These are phyloP conservation scores for Syrrhaptes paradoxus DNA, from an alignment of 2,113 vertebrate species.

Conservation along the genomic window DNA sequence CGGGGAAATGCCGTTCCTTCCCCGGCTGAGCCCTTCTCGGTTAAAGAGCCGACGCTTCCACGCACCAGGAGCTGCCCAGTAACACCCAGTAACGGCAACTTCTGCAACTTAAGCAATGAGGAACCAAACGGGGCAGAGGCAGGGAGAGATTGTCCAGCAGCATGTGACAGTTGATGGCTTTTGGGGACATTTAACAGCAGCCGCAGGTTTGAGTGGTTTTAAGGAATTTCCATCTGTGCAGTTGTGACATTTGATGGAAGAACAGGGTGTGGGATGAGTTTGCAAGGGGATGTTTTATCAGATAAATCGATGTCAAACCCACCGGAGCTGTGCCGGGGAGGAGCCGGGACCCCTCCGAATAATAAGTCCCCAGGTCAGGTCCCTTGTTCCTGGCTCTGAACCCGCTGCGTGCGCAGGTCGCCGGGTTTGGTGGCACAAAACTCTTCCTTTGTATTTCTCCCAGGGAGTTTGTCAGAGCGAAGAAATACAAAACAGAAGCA, in stretches of 20 bases:
- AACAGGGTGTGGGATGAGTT: not conserved
- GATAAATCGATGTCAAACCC: not conserved
- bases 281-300: not conserved
- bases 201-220: too few species aligned
- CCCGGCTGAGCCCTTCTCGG: not conserved
- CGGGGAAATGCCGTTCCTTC: not conserved
- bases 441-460: not conserved
- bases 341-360: not conserved
- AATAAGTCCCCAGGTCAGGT: not conserved
- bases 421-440: not conserved
- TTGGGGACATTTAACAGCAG: too few species aligned
- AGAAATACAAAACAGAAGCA: constrained; percentile 93
- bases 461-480: constrained; percentile 89
- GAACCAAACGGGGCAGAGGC: not conserved
- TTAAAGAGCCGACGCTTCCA: not conserved
- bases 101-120: not conserved
- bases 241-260: not conserved
- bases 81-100: not conserved
- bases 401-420: rapidly evolving
- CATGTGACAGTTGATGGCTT: not conserved
- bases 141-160: not conserved
- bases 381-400: not conserved
- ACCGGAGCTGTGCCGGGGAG: not conserved
- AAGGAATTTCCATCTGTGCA: not conserved
- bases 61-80: not conserved